Conservation (phyloP, 1,140 invertebrate genomes). For the Drosophila subpulchrella region DNA sequence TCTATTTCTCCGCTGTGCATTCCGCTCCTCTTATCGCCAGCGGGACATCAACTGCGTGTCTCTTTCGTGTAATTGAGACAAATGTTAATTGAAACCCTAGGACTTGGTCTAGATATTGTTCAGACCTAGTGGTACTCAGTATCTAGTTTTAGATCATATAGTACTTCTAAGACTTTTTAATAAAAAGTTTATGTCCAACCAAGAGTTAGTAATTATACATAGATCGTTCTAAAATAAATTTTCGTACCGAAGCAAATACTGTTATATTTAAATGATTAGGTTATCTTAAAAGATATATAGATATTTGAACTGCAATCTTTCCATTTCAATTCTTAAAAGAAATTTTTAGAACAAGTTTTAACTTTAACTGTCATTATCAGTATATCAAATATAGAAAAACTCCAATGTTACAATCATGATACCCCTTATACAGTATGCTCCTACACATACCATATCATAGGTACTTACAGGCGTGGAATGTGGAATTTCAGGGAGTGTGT, state of each 20-base stretch:
- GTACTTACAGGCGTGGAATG: constrained; percentile 10
- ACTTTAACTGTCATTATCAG: no score
- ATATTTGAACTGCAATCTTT: no score
- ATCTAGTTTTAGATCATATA: not conserved
- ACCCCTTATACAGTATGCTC: not conserved
- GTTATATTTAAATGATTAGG: no score
- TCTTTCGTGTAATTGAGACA: constrained; percentile 58
- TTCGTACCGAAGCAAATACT: no score
- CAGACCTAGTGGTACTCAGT: not conserved
- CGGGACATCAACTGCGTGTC: constrained; percentile 40
- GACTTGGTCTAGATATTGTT: not conserved
- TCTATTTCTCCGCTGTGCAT: constrained; percentile 9
- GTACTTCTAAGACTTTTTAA: no score
- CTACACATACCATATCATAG: not conserved
- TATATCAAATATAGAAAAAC: not conserved
- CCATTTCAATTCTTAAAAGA: no score
- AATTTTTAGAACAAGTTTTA: no score
- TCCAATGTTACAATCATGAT: not conserved
- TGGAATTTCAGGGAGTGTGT: constrained; percentile 28
- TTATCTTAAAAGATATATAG: no score
- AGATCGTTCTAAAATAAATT: no score
- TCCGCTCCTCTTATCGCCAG: constrained; percentile 44
- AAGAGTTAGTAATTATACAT: no score
- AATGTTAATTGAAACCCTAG: constrained; percentile 68
- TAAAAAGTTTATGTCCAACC: no score